Percentiles rank a stretch among this genome's conserved stretches.
phyloP scores from a whole-genome alignment of 2,888 invertebrate genomes.

The Leucophenga maculata region DNA sequence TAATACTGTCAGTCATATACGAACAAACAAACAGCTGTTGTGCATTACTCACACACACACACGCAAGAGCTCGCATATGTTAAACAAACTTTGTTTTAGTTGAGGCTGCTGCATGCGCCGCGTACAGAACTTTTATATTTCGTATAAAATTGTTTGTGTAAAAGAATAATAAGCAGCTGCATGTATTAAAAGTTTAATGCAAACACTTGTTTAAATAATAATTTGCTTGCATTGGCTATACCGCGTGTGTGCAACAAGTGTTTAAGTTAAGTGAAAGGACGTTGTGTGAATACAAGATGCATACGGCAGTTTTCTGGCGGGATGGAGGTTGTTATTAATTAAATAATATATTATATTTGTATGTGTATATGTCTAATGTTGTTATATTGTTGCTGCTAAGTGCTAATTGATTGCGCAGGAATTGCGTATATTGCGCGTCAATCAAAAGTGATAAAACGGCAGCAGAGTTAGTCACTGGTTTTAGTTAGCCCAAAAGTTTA shows the following conservation, averaged over 20 bases:
- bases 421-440: conserved; percentile 17
- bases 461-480: too few relatives aligned
- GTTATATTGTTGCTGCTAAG: neutral
- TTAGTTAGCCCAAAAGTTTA: neutral
- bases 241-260: conserved; percentile 30
- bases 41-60: conserved; percentile 4
- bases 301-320: conserved; percentile 71
- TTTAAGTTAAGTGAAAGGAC: conserved; percentile 3
- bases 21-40: neutral
- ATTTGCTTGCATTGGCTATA: neutral
- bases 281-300: conserved; percentile 55
- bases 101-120: neutral
- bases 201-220: conserved; percentile 1
- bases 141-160: too few relatives aligned
- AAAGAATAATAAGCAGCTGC: neutral
- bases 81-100: neutral
- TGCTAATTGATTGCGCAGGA: neutral
- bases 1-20: neutral
- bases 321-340: conserved; percentile 65
- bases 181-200: neutral
- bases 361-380: conserved; percentile 24
- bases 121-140: too few relatives aligned
- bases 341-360: neutral
- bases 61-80: conserved; percentile 17
- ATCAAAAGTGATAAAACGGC: too few relatives aligned